A percentile compares a stretch with the other conserved stretches of the same genome.
These are phyloP conservation scores for Tuberolachnus salignus DNA, from an alignment of 2,888 invertebrate species.

Conservation along the genomic window DNA sequence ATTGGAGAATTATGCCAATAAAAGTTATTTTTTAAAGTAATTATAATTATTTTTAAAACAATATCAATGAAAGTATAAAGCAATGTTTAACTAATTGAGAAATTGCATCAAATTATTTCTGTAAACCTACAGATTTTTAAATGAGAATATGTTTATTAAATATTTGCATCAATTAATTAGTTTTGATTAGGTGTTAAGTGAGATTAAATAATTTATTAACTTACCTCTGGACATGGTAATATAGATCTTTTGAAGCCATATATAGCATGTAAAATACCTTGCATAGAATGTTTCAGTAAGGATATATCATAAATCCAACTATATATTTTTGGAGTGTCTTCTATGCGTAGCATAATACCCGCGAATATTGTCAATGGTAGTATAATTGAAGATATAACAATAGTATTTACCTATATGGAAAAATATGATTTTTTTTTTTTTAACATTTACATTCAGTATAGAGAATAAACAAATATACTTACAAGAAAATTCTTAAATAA, in stretches of 20 bases:
- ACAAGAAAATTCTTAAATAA: conserved; percentile 49
- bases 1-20: too few species aligned
- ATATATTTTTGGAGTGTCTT: conserved; percentile 78
- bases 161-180: too few species aligned
- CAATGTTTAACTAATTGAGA: too few species aligned
- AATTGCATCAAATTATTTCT: too few species aligned
- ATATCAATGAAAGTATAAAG: too few species aligned
- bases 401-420: conserved; percentile 79
- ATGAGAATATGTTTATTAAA: too few species aligned
- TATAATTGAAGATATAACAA: conserved; percentile 85
- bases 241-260: conserved; percentile 40
- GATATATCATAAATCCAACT: conserved; percentile 88
- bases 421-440: not conserved
- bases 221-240: conserved; percentile 44
- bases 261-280: conserved; percentile 52
- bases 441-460: not conserved
- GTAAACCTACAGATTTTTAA: too few species aligned
- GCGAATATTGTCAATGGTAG: conserved; percentile 89
- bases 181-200: too few species aligned
- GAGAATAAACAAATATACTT: conserved; percentile 1
- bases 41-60: too few species aligned
- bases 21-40: too few species aligned
- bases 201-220: not conserved
- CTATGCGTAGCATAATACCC: conserved; percentile 86
- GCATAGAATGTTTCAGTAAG: conserved; percentile 75